Evolutionary conservation across 2,888 invertebrate genomes (phyloP), one percentile per base, ranked within the genome.

Genomic region (Drosophila crucigera): DNA sequence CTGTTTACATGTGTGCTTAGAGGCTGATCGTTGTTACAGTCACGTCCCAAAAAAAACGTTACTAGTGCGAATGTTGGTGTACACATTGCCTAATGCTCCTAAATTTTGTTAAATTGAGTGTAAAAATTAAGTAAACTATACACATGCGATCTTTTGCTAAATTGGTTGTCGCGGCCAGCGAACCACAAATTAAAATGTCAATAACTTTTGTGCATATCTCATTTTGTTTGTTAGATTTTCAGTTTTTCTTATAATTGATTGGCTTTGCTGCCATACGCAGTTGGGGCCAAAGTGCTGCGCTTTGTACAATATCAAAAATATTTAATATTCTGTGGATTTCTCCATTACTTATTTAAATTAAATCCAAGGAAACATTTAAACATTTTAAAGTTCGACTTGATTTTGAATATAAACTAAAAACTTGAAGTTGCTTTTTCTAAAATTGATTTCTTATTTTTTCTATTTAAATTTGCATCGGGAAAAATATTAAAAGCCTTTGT

Each of bases 101-200:
- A 19, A 28, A 4, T 56, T 4, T 7, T n/a, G n/a, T 30, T 37
- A 56, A 56, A n/a, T 39, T 7, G 10, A 39, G 11, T 39, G 37
- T 14, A 11, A 1, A 28, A 28, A 28, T 41, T 16, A n/a, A 33
- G 35, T 47, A 6, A 28, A 35, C 35, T 25, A 37, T 1, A 22
- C 0, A 22, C 14, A 30, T 37, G 10, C 25, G 19, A 49, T 49
- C n/a, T 37, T 54, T 41, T 37, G 14, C 37, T 41, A 39, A 25
- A 30, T 39, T 22, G 25, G 16, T n/a, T 31, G 55, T 43, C 65
- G 49, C 55, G 19, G 35, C 41, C 47, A 61, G 61, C 41, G 22
- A 37, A 64, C 41, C 55, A 73, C 53, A 68, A 74, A 83, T 80
- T 83, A 83, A 83, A 77, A 74, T 74, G 74, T 63, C 74, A 77